phyloP scores from a whole-genome alignment of 2,113 vertebrate genomes.

The Platichthys stellatus region DNA sequence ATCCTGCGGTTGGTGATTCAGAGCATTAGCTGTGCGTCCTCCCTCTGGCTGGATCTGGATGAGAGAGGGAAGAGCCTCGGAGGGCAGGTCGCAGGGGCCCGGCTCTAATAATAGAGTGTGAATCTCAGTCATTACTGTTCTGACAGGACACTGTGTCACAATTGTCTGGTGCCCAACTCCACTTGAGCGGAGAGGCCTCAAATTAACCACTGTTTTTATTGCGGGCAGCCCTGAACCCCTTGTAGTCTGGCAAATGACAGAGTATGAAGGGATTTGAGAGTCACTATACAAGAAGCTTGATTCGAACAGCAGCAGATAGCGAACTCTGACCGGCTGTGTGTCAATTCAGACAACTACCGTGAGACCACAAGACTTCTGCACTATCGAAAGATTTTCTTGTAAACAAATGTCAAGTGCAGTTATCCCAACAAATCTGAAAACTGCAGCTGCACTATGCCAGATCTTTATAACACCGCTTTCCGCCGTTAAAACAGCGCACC shows the following conservation, averaged over 20 bases:
- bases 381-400: slow-evolving; percentile 30
- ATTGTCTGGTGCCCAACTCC: slow-evolving; percentile 70
- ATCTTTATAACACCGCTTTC: slow-evolving; percentile 15
- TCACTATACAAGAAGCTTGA: slow-evolving; percentile 7
- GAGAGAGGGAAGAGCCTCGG: slow-evolving; percentile 68
- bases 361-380: slow-evolving; percentile 33
- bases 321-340: slow-evolving; percentile 30
- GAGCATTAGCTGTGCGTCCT: slow-evolving; percentile 65
- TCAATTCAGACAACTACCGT: slow-evolving; percentile 32
- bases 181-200: slow-evolving; percentile 63
- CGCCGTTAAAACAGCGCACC: slow-evolving; percentile 36
- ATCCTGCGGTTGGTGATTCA: slow-evolving; percentile 54
- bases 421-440: slow-evolving; percentile 34
- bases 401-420: slow-evolving; percentile 29
- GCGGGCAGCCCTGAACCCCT: slow-evolving; percentile 38
- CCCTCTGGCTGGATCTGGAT: slow-evolving; percentile 46
- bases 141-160: slow-evolving; percentile 81
- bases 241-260: slow-evolving; percentile 66
- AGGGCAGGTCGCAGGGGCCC: slow-evolving; percentile 71
- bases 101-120: slow-evolving; percentile 81
- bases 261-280: slow-evolving; percentile 26
- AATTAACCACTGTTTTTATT: slow-evolving; percentile 73
- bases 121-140: slow-evolving; percentile 79
- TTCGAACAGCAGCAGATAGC: slow-evolving; percentile 27
- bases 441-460: not conserved